These are phyloP conservation scores for Lasius fuliginosus DNA, from an alignment of 2,888 invertebrate species.

Conservation along the genomic window DNA sequence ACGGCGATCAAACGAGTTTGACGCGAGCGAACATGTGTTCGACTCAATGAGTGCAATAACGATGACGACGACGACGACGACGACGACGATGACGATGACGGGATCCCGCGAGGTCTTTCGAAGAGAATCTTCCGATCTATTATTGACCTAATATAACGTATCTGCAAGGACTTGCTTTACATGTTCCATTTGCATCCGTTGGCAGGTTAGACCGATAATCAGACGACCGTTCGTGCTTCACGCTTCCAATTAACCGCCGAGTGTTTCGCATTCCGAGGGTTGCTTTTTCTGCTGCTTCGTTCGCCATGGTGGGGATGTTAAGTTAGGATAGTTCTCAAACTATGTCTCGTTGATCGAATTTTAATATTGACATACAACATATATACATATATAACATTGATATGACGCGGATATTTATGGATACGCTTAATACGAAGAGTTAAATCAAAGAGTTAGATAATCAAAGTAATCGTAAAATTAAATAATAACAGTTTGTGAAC, in stretches of 20 bases:
- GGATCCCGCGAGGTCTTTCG: conserved; percentile 58
- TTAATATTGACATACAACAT: neutral
- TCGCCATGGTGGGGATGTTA: conserved; percentile 15
- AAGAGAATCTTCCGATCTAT: conserved; percentile 73
- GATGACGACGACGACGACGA: neutral
- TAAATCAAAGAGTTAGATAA: neutral
- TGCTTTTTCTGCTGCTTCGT: conserved; percentile 46
- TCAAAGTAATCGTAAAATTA: neutral
- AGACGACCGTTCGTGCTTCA: conserved; percentile 59
- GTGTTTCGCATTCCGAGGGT: conserved; percentile 64
- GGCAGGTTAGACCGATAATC: conserved; percentile 69
- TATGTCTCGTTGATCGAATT: conserved; percentile 9
- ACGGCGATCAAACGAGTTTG: conserved; percentile 39
- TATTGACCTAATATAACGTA: conserved; percentile 72
- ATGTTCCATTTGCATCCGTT: conserved; percentile 68
- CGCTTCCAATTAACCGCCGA: conserved; percentile 64
- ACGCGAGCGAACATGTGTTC: conserved; percentile 18
- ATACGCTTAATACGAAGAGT: neutral
- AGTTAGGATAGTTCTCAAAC: conserved; percentile 17
- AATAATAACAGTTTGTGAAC: neutral
- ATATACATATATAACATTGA: neutral
- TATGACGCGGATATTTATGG: conserved; percentile 4
- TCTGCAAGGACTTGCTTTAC: conserved; percentile 63
- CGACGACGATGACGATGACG: conserved; percentile 44
- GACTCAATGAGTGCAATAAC: conserved; percentile 38